phyloP scores from a whole-genome alignment of 2,797 vertebrate species.

The Cygnus olor region DNA sequence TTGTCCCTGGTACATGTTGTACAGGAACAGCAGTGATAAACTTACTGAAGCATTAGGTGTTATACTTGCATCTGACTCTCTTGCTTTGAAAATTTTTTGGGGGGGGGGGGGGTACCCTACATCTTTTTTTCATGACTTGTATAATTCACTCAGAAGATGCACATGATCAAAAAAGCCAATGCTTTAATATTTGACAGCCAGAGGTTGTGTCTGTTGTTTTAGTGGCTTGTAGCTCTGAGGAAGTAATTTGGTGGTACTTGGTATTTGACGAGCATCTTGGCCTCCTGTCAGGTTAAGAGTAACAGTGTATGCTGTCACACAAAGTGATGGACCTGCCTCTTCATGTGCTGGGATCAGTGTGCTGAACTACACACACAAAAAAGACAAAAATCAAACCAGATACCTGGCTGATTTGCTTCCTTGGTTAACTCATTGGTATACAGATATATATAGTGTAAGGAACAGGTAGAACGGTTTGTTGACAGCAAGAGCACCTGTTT shows the following conservation, averaged over 20 bases:
- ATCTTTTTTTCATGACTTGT: neutral
- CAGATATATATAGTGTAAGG: neutral
- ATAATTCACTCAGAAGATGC: neutral
- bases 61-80: neutral
- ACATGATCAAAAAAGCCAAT: neutral
- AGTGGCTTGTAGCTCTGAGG: neutral
- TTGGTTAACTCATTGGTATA: neutral
- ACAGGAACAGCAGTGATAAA: neutral
- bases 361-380: neutral
- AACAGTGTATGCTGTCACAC: neutral
- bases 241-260: neutral
- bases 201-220: neutral
- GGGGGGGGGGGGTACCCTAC: neutral
- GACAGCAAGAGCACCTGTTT: neutral
- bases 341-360: neutral
- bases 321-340: neutral
- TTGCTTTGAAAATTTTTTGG: neutral
- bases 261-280: neutral
- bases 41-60: neutral
- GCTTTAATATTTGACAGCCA: neutral
- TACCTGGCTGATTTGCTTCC: neutral
- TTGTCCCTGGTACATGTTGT: rapidly evolving
- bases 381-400: neutral
- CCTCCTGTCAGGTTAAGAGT: neutral
- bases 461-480: neutral